Evolutionary conservation across 2,888 invertebrate genomes (phyloP).

Genomic region (Mimumesa dahlbomi): DNA sequence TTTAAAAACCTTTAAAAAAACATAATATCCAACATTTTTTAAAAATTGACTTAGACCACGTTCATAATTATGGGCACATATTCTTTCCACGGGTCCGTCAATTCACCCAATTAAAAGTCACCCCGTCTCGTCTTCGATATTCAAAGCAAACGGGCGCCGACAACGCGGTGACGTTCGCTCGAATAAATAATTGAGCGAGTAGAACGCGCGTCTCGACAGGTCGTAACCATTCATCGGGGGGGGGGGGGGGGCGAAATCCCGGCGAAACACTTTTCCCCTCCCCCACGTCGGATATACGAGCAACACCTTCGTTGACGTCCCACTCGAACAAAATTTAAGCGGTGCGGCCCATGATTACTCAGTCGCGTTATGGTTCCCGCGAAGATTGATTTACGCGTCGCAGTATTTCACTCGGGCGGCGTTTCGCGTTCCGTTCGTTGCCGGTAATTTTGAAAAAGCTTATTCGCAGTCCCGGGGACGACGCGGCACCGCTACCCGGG

Average conservation of each 20-base stretch:
- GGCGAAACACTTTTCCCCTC: neutral
- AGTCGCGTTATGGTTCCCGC: conserved; percentile 32
- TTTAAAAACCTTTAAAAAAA: too few species aligned
- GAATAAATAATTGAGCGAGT: neutral
- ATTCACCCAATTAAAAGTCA: too few species aligned
- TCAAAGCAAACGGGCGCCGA: too few species aligned
- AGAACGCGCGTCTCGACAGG: neutral
- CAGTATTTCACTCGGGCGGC: conserved; percentile 45
- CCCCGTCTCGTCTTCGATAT: too few species aligned
- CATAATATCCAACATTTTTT: too few species aligned
- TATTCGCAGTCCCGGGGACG: conserved; percentile 8
- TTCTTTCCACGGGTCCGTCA: too few species aligned
- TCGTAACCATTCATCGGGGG: neutral
- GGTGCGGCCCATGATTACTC: conserved; percentile 25
- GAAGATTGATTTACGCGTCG: conserved; percentile 53
- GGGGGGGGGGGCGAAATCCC: too few species aligned
- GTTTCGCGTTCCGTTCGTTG: conserved; percentile 14
- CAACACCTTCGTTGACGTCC: conserved; percentile 10
- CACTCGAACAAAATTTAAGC: conserved; percentile 22
- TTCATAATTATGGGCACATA: too few species aligned
- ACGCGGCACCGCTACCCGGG: conserved; percentile 12
- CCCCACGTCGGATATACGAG: conserved; percentile 14
- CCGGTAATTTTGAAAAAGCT: conserved; percentile 43
- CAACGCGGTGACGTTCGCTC: neutral
- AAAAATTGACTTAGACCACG: too few species aligned